These are phyloP conservation scores for Epizoanthus stellaris DNA, from an alignment of 92 coral and sea anemone genomes.

Conservation along the genomic window DNA sequence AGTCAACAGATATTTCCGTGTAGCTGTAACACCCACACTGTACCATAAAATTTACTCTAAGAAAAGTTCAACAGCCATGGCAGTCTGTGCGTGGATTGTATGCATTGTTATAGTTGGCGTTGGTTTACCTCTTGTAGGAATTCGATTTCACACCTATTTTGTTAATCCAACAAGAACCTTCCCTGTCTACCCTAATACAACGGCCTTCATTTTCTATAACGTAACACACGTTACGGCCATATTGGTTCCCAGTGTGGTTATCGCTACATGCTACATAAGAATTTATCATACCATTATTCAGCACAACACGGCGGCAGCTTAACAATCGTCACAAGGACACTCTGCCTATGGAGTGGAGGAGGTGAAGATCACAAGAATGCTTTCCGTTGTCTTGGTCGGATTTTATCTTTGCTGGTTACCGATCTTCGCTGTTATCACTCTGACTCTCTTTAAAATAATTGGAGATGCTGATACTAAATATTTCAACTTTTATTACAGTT, in stretches of 20 bases:
- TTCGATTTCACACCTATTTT: too few species aligned
- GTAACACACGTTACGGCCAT: too few species aligned
- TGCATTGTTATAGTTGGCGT: too few species aligned
- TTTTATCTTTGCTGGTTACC: conserved; percentile 5
- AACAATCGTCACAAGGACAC: background rate
- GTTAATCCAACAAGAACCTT: too few species aligned
- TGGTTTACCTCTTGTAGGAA: too few species aligned
- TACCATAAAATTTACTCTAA: too few species aligned
- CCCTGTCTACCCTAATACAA: too few species aligned
- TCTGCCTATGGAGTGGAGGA: background rate
- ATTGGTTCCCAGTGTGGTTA: background rate
- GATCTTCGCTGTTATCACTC: background rate
- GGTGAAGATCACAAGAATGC: background rate
- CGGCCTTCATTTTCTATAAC: too few species aligned
- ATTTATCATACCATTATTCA: background rate
- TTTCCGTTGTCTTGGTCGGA: background rate
- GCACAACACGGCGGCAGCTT: background rate
- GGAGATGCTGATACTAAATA: background rate
- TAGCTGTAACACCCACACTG: too few species aligned
- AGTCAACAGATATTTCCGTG: too few species aligned
- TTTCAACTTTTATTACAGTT: background rate
- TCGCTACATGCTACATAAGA: background rate
- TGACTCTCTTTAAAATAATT: background rate
- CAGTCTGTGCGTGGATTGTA: too few species aligned
- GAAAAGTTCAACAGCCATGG: too few species aligned